Evolutionary conservation across 2,888 invertebrate genomes (phyloP).

Genomic region (Argyresthia albistria): DNA sequence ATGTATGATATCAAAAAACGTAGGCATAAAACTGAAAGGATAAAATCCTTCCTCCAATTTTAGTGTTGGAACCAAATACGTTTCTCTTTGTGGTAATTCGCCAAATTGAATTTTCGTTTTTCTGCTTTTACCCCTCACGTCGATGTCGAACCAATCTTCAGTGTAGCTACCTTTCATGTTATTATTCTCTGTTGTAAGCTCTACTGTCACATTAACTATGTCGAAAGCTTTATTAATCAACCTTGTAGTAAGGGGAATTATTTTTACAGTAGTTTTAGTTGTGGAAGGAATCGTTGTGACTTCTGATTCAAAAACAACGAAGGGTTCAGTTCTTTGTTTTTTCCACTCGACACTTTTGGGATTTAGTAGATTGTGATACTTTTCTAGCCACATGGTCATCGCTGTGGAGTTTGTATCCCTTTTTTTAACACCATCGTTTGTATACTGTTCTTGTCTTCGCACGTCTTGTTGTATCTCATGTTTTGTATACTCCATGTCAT

Average conservation of each 20-base stretch:
- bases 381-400: constrained; percentile 41
- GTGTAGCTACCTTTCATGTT: constrained; percentile 39
- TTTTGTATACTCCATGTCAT: constrained; percentile 29
- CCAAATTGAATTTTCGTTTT: constrained; percentile 60
- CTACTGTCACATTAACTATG: constrained; percentile 27
- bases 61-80: constrained; percentile 64
- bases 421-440: constrained; percentile 28
- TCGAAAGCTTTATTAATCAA: constrained; percentile 12
- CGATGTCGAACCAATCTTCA: constrained; percentile 52
- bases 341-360: constrained; percentile 34
- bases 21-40: constrained; percentile 75
- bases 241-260: constrained; percentile 45
- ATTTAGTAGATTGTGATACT: constrained; percentile 38
- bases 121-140: constrained; percentile 27
- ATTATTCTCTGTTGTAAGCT: constrained; percentile 32
- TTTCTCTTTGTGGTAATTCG: constrained; percentile 54
- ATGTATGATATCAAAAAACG: constrained; percentile 74
- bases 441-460: constrained; percentile 22
- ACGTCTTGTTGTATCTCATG: constrained; percentile 24
- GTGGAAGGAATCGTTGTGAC: constrained; percentile 9
- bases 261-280: constrained; percentile 21
- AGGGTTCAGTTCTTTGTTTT: constrained; percentile 29
- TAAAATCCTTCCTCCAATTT: constrained; percentile 74
- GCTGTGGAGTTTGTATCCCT: constrained; percentile 33
- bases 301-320: constrained; percentile 10